Base-by-base conservation (phyloP, 2,113 vertebrate species). In the Crotalus tigris region DNA sequence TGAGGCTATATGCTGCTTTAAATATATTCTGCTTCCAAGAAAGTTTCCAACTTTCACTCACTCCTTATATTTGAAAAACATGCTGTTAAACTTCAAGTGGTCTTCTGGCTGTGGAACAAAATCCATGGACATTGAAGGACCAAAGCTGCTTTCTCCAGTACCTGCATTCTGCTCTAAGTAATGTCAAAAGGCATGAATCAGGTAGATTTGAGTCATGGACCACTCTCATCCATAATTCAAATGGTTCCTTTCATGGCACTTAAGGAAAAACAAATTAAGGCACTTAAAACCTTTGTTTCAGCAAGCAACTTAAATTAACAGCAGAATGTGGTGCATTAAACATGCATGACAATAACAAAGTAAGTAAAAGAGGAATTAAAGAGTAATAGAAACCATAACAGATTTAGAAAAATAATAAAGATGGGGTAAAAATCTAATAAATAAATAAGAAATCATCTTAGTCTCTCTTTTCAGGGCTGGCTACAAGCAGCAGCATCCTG, bases 1-100 rank as follows among this genome's bases (percentile, higher is more conserved):
- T 46, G 93, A 93, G 88, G 85, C 57, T 95, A 95, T 93, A 33
- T 93, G 92, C 46, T 0, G 90, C 93, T 91, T 93, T 69, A 94
- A 94, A 97, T 97, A 96, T 21, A 44, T 44, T 81, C 75, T 81
- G 49, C 96, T 97, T 96, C 96, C 97, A 93, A 94, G 91, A 69
- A 0, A 0, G 15, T 94, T 96, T 95, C 96, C 93, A 69, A 94
- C 93, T 86, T 96, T 75, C 86, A 94, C 64, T 81, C 61, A 88
- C 96, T 94, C 19, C 96, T 94, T 39, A 85, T 95, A 97, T 87
- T 88, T 89, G 95, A 61, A 93, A 91, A 55, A 75, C 69, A 33
- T 96, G 91, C 95, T 95, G 95, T 91, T 0, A 0, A 95, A 89
- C 94, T 87, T 92, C 1, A 0, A 24, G 91, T 24, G 93, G 93